Conservation (phyloP, 1,140 invertebrate genomes). For the Cheumatopsyche charites region DNA sequence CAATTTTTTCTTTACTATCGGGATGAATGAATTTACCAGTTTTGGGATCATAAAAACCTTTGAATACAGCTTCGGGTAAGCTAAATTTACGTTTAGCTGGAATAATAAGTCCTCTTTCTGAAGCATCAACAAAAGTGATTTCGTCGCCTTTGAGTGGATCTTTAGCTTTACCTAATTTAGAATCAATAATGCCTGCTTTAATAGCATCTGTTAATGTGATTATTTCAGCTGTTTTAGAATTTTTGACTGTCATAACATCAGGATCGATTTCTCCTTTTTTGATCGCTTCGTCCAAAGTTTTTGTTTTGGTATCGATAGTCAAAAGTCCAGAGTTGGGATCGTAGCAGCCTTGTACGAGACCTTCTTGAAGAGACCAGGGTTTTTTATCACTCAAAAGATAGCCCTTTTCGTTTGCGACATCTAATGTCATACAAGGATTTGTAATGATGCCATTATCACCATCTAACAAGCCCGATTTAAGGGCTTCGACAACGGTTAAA, state of each 20-base stretch:
- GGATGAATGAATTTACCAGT: conserved; percentile 74
- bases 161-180: conserved; percentile 75
- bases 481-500: conserved; percentile 71
- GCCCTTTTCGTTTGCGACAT: conserved; percentile 78
- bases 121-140: conserved; percentile 78
- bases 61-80: conserved; percentile 83
- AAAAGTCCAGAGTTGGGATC: conserved; percentile 77
- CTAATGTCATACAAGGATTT: conserved; percentile 73
- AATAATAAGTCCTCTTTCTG: conserved; percentile 80
- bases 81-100: conserved; percentile 82
- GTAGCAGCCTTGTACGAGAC: conserved; percentile 81
- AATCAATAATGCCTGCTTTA: conserved; percentile 78
- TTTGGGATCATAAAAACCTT: conserved; percentile 80
- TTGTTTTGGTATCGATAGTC: conserved; percentile 71
- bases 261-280: conserved; percentile 75
- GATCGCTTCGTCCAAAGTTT: conserved; percentile 83
- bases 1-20: conserved; percentile 74
- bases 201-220: conserved; percentile 84
- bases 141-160: conserved; percentile 77
- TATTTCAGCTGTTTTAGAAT: conserved; percentile 77
- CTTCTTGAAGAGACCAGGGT: conserved; percentile 84
- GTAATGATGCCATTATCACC: conserved; percentile 70
- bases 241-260: conserved; percentile 80
- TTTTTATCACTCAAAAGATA: conserved; percentile 76
- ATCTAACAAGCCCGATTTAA: conserved; percentile 73